Base-by-base conservation (phyloP, 2,797 vertebrate genomes). In the Macropodus opercularis region DNA sequence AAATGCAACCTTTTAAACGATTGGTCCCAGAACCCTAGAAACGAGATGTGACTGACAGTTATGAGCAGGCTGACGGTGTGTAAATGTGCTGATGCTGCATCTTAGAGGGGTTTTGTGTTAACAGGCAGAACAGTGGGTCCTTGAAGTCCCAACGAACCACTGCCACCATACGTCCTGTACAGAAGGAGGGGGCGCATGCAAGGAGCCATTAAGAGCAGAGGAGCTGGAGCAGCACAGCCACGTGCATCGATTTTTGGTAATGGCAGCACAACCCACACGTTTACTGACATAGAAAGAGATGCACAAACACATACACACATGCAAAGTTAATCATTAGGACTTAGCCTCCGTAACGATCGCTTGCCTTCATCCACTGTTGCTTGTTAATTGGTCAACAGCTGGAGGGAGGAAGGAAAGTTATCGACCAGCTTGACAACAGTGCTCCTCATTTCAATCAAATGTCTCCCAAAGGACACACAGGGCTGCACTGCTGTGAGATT, bases 341-440 rank as follows among this genome's bases (percentile, higher is more conserved):
- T 61, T 35, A 42, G 60, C 71, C 75, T 61, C 41, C 2, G 6
- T 63, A 77, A 77, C 60, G 68, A 77, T 80, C 64, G 46, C 31
- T 49, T 66, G 68, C 71, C 75, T 75, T 66, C 46, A 24, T 53
- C 47, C 40, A 61, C 27, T 49, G 61, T 48, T 57, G 47, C 35
- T 60, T 65, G 34, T 63, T 80, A 80, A 80, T 80, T 83, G 77
- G 63, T 62, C 22, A 14, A 44, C 32, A 3, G 10, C 63, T 24
- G 55, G 64, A 61, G 64, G 72, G 3, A 34, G 31, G 40, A 14
- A n/a, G 6, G 55, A 23, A 51, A 29, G 50, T 21, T 69, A 83
- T 83, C 47, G 75, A 85, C 27, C 12, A 3, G 14, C 26, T 60
- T 4, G 47, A 71, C 29, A 34, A 47, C 49, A 12, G n/a, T 17